A percentile compares a stretch with the other conserved stretches of the same genome.
Evolutionary conservation across 2,797 vertebrate genomes (phyloP).

Genomic region (Echiichthys vipera): DNA sequence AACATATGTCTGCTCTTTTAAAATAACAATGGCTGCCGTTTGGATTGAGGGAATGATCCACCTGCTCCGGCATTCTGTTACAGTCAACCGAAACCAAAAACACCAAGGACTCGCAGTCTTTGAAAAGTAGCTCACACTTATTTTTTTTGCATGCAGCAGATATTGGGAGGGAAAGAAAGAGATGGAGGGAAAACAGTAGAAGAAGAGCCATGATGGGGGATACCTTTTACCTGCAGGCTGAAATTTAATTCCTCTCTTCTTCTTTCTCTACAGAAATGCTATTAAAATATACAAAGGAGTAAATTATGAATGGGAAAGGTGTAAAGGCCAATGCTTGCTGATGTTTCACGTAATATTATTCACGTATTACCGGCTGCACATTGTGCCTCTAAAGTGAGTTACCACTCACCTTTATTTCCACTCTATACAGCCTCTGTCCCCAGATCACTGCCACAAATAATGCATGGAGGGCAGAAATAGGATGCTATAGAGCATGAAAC

Average conservation of each 20-base stretch:
- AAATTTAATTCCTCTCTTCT: conserved; percentile 1
- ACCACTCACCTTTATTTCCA: conserved; percentile 11
- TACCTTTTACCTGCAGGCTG: conserved; percentile 1
- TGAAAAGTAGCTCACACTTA: conserved; percentile 74
- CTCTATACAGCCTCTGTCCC: conserved; percentile 22
- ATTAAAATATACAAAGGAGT: neutral
- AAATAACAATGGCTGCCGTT: conserved; percentile 77
- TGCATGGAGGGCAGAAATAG: conserved; percentile 38
- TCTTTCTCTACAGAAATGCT: neutral
- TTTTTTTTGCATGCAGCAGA: conserved; percentile 35
- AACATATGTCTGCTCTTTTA: conserved; percentile 82
- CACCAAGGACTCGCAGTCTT: conserved; percentile 71
- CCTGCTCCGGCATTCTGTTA: conserved; percentile 79
- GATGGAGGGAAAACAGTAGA: neutral
- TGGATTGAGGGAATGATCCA: conserved; percentile 75
- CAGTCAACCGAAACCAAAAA: conserved; percentile 62
- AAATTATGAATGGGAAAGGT: neutral
- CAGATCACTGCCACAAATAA: conserved; percentile 31
- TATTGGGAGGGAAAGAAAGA: neutral
- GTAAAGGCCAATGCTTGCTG: neutral
- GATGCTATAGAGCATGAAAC: conserved; percentile 41
- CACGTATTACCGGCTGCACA: neutral
- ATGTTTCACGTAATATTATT: neutral
- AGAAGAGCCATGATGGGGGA: neutral
- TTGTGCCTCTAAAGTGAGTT: conserved; percentile 8